Evolutionary conservation across 1,140 invertebrate genomes (phyloP).

Genomic region (Trichogramma pretiosum): DNA sequence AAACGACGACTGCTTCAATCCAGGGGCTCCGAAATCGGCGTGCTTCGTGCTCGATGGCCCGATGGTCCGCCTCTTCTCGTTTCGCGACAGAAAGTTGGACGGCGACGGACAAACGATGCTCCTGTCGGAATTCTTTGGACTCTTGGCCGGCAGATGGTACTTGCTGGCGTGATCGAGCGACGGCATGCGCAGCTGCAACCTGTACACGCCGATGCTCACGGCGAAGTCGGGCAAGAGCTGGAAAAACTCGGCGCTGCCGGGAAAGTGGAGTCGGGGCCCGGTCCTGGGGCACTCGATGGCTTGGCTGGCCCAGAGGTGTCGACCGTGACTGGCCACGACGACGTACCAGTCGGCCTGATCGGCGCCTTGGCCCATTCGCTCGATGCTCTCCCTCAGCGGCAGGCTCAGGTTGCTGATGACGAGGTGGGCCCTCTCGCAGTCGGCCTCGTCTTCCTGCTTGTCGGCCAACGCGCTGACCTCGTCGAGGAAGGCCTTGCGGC

Average conservation of each 20-base stretch:
- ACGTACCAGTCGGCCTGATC: slow-evolving; percentile 29
- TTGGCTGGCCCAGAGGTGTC: slow-evolving; percentile 28
- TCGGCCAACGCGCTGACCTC: slow-evolving; percentile 24
- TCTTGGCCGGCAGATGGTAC: slow-evolving; percentile 21
- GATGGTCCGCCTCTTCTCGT: slow-evolving; percentile 3
- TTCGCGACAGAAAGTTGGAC: slow-evolving; percentile 22
- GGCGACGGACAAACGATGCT: slow-evolving; percentile 26
- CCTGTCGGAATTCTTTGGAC: not conserved
- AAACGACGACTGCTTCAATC: slow-evolving; percentile 22
- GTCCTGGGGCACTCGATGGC: slow-evolving; percentile 22
- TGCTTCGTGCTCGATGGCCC: slow-evolving; percentile 17
- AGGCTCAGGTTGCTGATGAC: slow-evolving; percentile 23
- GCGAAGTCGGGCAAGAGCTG: slow-evolving; percentile 27
- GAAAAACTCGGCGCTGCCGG: slow-evolving; percentile 24
- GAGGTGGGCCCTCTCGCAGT: slow-evolving; percentile 17
- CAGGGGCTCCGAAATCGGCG: slow-evolving; percentile 4
- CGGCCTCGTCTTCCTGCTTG: not conserved
- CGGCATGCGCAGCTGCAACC: slow-evolving; percentile 18
- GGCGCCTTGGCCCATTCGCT: not conserved
- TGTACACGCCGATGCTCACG: slow-evolving; percentile 13
- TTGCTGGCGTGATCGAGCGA: slow-evolving; percentile 25
- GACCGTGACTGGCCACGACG: slow-evolving; percentile 26
- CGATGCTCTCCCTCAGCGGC: slow-evolving; percentile 20
- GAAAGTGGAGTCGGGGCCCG: slow-evolving; percentile 22
- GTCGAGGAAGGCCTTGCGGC: slow-evolving; percentile 24